Percentiles rank a stretch among this genome's conserved stretches.
Conservation (phyloP, 2,797 vertebrate genomes). For the Octomys mimax region DNA sequence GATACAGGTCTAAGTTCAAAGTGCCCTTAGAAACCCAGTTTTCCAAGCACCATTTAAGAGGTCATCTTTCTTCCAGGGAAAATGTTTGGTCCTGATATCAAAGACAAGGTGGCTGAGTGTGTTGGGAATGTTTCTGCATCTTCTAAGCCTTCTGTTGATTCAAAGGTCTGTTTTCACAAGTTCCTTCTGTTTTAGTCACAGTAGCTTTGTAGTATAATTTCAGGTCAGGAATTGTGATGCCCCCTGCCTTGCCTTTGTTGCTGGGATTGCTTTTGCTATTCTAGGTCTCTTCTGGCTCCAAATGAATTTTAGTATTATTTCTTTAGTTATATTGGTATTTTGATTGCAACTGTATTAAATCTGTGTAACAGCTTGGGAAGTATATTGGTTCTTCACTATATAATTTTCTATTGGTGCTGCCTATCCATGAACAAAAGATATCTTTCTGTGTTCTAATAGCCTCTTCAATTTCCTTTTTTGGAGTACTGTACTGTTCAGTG, state of each 20-base stretch:
- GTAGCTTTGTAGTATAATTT: not conserved
- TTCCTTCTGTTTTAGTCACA: not conserved
- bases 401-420: not conserved
- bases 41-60: not conserved
- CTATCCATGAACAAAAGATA: not conserved
- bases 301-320: not conserved
- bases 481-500: not conserved
- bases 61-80: not conserved
- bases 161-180: not conserved
- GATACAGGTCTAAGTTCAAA: not conserved
- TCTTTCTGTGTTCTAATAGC: not conserved
- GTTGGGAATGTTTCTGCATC: not conserved
- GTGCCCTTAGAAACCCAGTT: not conserved
- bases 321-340: not conserved
- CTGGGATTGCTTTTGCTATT: not conserved
- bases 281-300: not conserved
- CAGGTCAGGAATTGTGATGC: not conserved
- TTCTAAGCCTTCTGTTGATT: not conserved
- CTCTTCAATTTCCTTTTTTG: not conserved
- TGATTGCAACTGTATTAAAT: not conserved
- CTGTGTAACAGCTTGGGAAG: not conserved
- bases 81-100: not conserved
- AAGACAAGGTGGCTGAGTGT: not conserved
- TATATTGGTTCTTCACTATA: not conserved
- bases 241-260: not conserved